Evolutionary conservation across 2,113 vertebrate species (phyloP).

Genomic region (Pogona vitticeps): DNA sequence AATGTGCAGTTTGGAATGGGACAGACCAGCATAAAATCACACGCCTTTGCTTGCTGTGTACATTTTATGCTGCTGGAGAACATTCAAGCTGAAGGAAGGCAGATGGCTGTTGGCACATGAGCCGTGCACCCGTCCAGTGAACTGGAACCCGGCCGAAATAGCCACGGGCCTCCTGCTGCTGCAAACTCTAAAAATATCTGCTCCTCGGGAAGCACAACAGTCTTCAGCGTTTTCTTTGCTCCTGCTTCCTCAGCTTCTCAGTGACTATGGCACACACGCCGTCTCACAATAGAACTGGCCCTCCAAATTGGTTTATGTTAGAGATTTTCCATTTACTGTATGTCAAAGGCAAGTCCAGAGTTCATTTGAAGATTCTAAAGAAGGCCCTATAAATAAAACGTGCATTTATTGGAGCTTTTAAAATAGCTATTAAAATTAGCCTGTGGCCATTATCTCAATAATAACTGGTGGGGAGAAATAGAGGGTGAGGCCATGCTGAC

Average conservation of each 20-base stretch:
- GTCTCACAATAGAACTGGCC: too few relatives aligned
- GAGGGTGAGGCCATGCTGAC: too few relatives aligned
- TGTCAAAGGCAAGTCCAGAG: background rate
- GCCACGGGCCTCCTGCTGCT: slow-evolving; percentile 41
- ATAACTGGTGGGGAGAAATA: too few relatives aligned
- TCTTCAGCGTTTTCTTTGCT: background rate
- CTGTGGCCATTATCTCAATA: too few relatives aligned
- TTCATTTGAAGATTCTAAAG: background rate
- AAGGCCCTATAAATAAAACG: background rate
- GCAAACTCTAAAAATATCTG: slow-evolving; percentile 53
- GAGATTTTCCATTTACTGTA: background rate
- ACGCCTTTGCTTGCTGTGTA: background rate
- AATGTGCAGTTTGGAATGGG: background rate
- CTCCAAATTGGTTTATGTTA: background rate
- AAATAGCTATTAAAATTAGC: too few relatives aligned
- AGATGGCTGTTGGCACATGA: slow-evolving; percentile 6
- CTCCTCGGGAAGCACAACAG: background rate
- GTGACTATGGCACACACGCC: too few relatives aligned
- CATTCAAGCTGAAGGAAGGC: background rate
- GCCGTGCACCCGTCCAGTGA: background rate
- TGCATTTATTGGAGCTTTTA: too few relatives aligned
- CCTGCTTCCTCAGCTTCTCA: background rate
- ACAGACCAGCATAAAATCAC: background rate
- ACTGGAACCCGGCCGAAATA: slow-evolving; percentile 37
- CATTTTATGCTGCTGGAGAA: slow-evolving; percentile 11